Evolutionary conservation across 2,113 vertebrate genomes (phyloP), one percentile per base, ranked within the genome.

Genomic region (Picathartes gymnocephalus): DNA sequence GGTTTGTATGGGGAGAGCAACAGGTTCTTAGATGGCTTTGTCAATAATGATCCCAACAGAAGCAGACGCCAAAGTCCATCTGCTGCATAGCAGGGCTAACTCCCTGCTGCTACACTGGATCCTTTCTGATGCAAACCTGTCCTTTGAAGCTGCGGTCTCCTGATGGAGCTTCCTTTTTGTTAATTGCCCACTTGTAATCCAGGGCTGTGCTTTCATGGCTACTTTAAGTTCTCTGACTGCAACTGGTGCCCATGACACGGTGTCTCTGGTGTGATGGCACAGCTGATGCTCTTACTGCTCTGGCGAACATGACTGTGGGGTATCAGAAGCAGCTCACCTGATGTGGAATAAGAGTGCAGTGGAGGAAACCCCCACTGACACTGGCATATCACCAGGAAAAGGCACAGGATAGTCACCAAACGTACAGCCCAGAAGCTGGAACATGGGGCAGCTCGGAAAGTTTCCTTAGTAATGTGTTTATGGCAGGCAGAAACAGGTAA

Each of bases 321-420:
- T 17, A 56, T 47, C 21, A 79, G 33, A 86, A 58, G 27, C 6
- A 48, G 54, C 20, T 81, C 1, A 0, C 27, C 23, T 35, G 31
- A 61, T 6, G 60, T 33, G 20, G 51, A 27, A 50, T 35, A 62
- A 58, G 11, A 53, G 22, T 17, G 44, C 35, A 39, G 51, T 23
- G 54, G 47, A 84, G 47, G 21, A 87, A 86, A 65, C 18, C 11
- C 19, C 16, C 16, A 47, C 40, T 68, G 47, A 64, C n/a, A 31
- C 5, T 25, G 16, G 30, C 17, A 6, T 14, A 47, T 15, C 5
- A 5, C 66, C n/a, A 47, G 61, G 8, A 66, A 77, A 79, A 81
- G 33, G n/a, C 5, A 4, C 0, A 0, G 27, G 45, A 40, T 7
- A 20, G 39, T 57, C 66, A 69, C 19, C 48, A n/a, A 65, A 50